Base-by-base conservation (phyloP, 2,888 invertebrate genomes). In the Anaspis maculata region DNA sequence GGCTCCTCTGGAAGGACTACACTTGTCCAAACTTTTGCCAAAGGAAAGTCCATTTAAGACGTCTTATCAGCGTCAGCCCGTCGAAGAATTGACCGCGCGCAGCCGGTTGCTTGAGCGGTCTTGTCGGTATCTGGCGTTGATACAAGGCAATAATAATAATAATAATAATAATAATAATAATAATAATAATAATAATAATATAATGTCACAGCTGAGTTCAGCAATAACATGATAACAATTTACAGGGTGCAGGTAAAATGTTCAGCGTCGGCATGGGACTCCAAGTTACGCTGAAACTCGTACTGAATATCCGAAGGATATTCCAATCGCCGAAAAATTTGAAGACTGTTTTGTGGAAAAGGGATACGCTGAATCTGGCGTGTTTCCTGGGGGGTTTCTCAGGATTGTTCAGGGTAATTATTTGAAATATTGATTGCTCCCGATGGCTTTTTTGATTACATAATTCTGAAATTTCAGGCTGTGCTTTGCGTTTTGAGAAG, bases 341-440 rank as follows among this genome's bases (percentile, higher is more conserved):
- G 34, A 66, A 66, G 26, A 66, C 64, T 25, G 65, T 71, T 12
- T 55, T 80, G 25, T 70, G 76, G 27, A 71, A 68, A 46, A 69
- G 58, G 41, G 68, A 69, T 39, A 76, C 71, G 14, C 54, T 80
- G 4, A 72, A 75, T 46, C 59, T 84, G 41, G 84, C 78, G 22
- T 58, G 73, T 28, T 83, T 82, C 54, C 65, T 85, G 45, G 83
- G 81, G 27, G 74, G 76, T 44, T 83, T 81, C 56, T 71, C 77
- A 3, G 76, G 76, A 27, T 54, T 79, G 21, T 84, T 76, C 56
- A 76, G 77, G 66, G 84, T 83, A 64, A 60, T 19, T 19, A 19
- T 9, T 19, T 19, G 5, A 5, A 19, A 9, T n/a, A n/a, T 16
- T 25, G 24, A 24, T 9, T 5, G 11, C 24, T 11, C 5, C 5